Base-by-base conservation (phyloP, 1,140 invertebrate species). In the Rhyzopertha dominica region DNA sequence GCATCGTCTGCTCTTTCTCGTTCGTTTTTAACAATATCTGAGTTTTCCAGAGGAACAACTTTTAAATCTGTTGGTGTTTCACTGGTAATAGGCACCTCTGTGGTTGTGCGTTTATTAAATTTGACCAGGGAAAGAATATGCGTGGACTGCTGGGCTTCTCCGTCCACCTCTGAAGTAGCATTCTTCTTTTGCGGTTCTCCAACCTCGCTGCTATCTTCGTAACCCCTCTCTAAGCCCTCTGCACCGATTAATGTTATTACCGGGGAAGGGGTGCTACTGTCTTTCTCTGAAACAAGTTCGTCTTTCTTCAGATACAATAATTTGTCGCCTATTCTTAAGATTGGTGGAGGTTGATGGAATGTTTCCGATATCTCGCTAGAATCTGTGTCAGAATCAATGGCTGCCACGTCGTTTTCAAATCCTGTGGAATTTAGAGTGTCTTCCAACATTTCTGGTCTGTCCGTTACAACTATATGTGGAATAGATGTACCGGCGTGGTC, bases 221-320 rank as follows among this genome's bases (percentile, higher is more conserved):
- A 24, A 8, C 53, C 51, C 30, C 63, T 51, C 55, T 70, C 65
- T 5, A 70, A 49, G 14, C 67, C 66, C 59, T 70, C 68, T 16
- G 68, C 68, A 22, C 68, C 68, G 20, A 70, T 63, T 12, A 70
- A 56, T 26, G 66, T 70, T 18, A 70, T 66, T 10, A 70, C 58
- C 4, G 63, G 56, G 3, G 56, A 45, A 4, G 68, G 66, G 25
- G 56, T 70, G 22, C 58, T 61, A 3, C 51, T 47, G 40, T 61
- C 58, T 44, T 66, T 65, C 47, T 65, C 61, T 2, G 56, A 54
- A 8, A 67, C 55, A 7, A 66, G 43, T 47, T 63, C 58, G n/a
- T 59, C 66, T 42, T 61, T 55, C 41, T 67, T 63, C 5, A 69
- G 47, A 38, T 59, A 65, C 1, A 69, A 36, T n/a, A 69, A 43